A percentile compares a stretch with the other conserved stretches of the same genome.
Conservation (phyloP, 2,888 invertebrate species). For the Melanchra persicariae region DNA sequence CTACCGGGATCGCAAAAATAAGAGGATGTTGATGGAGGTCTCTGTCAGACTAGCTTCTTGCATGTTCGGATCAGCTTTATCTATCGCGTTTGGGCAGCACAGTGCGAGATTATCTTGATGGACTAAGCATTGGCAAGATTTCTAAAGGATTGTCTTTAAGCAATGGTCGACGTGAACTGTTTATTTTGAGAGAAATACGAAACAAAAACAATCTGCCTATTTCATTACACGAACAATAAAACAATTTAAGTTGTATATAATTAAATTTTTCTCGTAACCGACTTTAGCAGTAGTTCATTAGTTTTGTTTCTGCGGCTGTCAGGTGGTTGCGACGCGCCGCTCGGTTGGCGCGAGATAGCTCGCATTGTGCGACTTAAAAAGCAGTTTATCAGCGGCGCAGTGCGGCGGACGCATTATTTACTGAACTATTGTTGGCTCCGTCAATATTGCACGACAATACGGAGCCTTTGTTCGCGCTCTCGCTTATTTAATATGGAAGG, state of each 20-base stretch:
- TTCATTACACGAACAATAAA: conserved; percentile 23
- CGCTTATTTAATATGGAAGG: conserved; percentile 63
- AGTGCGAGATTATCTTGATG: not conserved
- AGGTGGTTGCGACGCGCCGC: conserved; percentile 17
- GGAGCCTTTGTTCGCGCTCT: conserved; percentile 64
- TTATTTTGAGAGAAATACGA: conserved; percentile 1
- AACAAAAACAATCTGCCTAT: not conserved
- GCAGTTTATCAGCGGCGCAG: conserved; percentile 56
- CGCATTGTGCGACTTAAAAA: conserved; percentile 58
- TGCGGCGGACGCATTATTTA: conserved; percentile 55
- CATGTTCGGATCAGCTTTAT: conserved; percentile 18
- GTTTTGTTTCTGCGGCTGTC: conserved; percentile 48
- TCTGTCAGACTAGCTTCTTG: conserved; percentile 25
- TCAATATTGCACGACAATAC: conserved; percentile 63
- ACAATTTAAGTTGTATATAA: conserved; percentile 30
- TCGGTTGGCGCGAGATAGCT: conserved; percentile 8
- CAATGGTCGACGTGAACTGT: not conserved
- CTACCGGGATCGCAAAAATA: conserved; percentile 60
- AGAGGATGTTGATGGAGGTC: conserved; percentile 54
- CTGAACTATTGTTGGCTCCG: conserved; percentile 55
- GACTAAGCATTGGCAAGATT: conserved; percentile 1
- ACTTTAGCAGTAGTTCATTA: conserved; percentile 36
- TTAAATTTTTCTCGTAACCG: conserved; percentile 22
- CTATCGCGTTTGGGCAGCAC: not conserved
- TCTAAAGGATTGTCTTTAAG: not conserved